Conservation (phyloP, 2,797 vertebrate genomes). For the Myotis daubentonii region DNA sequence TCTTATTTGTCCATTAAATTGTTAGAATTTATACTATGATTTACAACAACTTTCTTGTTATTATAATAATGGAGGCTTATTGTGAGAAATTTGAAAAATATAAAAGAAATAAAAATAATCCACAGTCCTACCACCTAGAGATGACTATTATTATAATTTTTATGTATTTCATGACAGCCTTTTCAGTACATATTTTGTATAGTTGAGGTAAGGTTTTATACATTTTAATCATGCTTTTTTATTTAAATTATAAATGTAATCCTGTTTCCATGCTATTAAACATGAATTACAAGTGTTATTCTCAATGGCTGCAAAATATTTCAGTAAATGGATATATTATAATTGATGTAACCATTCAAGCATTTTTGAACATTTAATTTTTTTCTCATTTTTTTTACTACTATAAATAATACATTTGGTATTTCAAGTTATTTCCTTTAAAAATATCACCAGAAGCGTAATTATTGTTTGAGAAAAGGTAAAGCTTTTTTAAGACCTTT, state of each 20-base stretch:
- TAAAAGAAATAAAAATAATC: constrained; percentile 57
- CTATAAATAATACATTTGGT: constrained; percentile 54
- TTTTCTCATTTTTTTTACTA: constrained; percentile 43
- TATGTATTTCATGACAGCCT: constrained; percentile 41
- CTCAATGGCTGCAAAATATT: constrained; percentile 61
- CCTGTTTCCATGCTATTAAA: constrained; percentile 43
- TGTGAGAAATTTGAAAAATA: constrained; percentile 19
- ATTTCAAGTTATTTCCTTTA: constrained; percentile 57
- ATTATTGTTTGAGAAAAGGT: constrained; percentile 35
- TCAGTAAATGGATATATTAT: constrained; percentile 36
- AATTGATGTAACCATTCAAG: constrained; percentile 48
- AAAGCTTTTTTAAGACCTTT: constrained; percentile 25
- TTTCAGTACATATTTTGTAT: constrained; percentile 42
- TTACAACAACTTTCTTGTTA: constrained; percentile 36
- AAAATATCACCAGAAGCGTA: constrained; percentile 40
- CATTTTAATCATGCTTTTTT: constrained; percentile 61
- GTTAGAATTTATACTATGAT: not conserved
- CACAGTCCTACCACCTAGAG: constrained; percentile 46
- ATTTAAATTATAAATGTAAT: constrained; percentile 62
- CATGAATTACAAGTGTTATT: constrained; percentile 61
- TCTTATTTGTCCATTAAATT: constrained; percentile 38
- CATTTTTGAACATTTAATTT: constrained; percentile 49
- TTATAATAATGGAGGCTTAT: constrained; percentile 40
- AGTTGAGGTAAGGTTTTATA: constrained; percentile 62
- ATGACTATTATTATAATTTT: constrained; percentile 54